phyloP scores from a whole-genome alignment of 35 echinoderm and acorn worm species.

The Heliocidaris erythrogramma region DNA sequence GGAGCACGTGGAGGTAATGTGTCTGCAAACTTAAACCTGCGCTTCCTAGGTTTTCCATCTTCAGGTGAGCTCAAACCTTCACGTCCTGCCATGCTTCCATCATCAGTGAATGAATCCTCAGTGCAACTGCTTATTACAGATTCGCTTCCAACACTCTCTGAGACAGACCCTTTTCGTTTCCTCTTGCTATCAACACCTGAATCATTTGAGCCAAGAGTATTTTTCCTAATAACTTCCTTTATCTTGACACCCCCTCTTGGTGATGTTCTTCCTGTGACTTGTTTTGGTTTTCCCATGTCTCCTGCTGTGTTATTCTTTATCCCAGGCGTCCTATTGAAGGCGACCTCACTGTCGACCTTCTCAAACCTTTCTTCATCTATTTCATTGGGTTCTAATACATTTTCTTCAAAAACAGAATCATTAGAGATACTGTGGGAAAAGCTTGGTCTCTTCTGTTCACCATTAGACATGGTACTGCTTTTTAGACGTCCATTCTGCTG shows the following conservation, averaged over 20 bases:
- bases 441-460: slow-evolving; percentile 30
- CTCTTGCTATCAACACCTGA: slow-evolving; percentile 28
- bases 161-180: slow-evolving; percentile 37
- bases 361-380: slow-evolving; percentile 59
- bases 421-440: slow-evolving; percentile 37
- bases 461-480: background rate
- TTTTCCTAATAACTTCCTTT: slow-evolving; percentile 22
- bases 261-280: slow-evolving; percentile 7
- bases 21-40: slow-evolving; percentile 51
- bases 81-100: slow-evolving; percentile 41
- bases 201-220: background rate
- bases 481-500: slow-evolving; percentile 11
- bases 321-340: slow-evolving; percentile 63
- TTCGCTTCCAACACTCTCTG: slow-evolving; percentile 60
- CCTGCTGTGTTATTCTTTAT: slow-evolving; percentile 32
- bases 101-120: slow-evolving; percentile 60
- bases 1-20: slow-evolving; percentile 53
- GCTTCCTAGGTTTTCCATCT: slow-evolving; percentile 20
- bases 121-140: slow-evolving; percentile 56
- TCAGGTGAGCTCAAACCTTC: background rate
- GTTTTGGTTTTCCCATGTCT: slow-evolving; percentile 32
- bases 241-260: background rate
- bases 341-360: slow-evolving; percentile 69
- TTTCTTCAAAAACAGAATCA: slow-evolving; percentile 49
- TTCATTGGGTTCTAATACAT: background rate